Evolutionary conservation across 30 jellyfish, hydroid and myxozoan genomes (phyloP).

Genomic region (Cassiopea andromeda): DNA sequence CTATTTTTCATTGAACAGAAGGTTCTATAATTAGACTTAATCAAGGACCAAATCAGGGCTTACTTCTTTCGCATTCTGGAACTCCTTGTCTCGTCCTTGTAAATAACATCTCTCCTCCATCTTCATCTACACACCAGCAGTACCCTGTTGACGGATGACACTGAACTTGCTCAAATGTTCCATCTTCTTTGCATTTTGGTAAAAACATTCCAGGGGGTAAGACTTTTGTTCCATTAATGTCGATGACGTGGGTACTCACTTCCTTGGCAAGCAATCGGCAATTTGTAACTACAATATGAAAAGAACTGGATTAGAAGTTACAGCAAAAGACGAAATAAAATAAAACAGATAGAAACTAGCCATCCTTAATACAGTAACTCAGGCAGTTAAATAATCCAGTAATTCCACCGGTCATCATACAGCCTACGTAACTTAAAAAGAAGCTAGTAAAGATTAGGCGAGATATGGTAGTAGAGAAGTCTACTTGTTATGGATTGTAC

Average conservation of each 20-base stretch:
- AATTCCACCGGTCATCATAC: no score
- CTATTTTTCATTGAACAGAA: no score
- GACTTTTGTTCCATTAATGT: not conserved
- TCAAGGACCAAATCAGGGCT: not conserved
- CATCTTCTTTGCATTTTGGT: conserved; percentile 66
- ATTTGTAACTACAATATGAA: not conserved
- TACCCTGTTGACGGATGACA: conserved; percentile 73
- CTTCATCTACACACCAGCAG: conserved; percentile 72
- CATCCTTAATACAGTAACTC: not conserved
- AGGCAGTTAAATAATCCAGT: no score
- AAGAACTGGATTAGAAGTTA: not conserved
- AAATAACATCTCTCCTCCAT: conserved; percentile 36
- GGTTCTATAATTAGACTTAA: no score
- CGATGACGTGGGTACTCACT: not conserved
- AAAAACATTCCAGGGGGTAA: conserved; percentile 50
- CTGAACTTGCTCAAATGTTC: conserved; percentile 42
- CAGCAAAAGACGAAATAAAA: not conserved
- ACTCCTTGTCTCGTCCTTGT: conserved; percentile 16
- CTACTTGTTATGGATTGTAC: no score
- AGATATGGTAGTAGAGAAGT: no score
- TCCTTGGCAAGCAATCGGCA: conserved; percentile 20
- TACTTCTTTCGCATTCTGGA: conserved; percentile 49
- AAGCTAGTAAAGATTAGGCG: no score
- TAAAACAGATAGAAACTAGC: not conserved
- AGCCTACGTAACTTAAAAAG: no score